A percentile compares a stretch with the other conserved stretches of the same genome.
Conservation (phyloP, 2,113 vertebrate genomes). For the Phodopus roborovskii region DNA sequence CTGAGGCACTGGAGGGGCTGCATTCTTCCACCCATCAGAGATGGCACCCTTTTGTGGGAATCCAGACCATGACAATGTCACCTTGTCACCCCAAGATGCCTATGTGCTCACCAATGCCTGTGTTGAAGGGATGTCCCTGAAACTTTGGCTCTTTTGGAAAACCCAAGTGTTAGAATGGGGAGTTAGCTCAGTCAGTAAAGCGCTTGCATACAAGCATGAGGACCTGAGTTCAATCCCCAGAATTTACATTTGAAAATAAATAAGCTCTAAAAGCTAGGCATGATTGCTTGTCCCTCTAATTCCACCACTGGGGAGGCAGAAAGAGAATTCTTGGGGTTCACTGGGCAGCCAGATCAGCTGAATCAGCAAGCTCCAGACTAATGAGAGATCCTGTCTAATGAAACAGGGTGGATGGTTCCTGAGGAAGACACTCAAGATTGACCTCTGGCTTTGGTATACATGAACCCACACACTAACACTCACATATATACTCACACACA, state of each 20-base stretch:
- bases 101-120: background rate
- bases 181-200: background rate
- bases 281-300: background rate
- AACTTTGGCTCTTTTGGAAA: conserved; percentile 4
- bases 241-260: background rate
- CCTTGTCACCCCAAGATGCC: background rate
- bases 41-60: background rate
- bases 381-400: background rate
- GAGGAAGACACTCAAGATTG: background rate
- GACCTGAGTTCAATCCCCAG: background rate
- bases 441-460: background rate
- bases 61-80: background rate
- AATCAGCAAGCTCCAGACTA: background rate
- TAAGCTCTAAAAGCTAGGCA: background rate
- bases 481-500: background rate
- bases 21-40: background rate
- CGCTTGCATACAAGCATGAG: no score
- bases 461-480: background rate
- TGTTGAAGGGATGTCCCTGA: background rate
- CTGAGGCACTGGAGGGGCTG: background rate
- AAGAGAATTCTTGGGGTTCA: background rate
- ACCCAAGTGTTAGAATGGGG: background rate
- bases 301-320: background rate
- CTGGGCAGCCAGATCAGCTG: background rate
- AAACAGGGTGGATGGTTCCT: background rate